Base-by-base conservation (phyloP, 2,888 invertebrate genomes). In the Synergus japonicus region DNA sequence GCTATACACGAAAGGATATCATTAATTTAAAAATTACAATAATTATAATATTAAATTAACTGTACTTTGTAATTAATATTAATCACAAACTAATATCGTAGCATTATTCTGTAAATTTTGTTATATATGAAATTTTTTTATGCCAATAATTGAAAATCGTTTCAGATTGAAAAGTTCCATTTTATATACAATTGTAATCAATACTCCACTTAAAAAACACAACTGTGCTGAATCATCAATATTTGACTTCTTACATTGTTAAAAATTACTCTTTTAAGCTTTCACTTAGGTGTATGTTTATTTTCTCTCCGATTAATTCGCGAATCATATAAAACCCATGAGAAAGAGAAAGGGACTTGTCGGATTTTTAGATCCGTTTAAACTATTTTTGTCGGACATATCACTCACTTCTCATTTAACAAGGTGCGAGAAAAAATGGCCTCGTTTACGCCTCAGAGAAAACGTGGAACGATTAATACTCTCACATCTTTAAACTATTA, bases 361-460 rank as follows among this genome's bases (percentile, higher is more conserved):
- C 18, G 13, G 44, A 69, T 69, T 69, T 69, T 69, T 29, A 69
- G 49, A 69, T 69, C 37, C 49, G 69, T 69, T 49, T n/a, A 37
- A 49, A 49, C 37, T 69, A 69, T 69, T 69, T 69, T 69, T 69
- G 15, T 29, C n/a, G 49, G 49, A 69, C 66, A 66, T 66, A 66
- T 66, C 66, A 18, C 66, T 66, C 66, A 18, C 66, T 66, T 37
- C 49, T 69, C 49, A 37, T 54, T 69, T 69, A 69, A 69, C 49
- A 69, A 69, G 69, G 29, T 46, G 15, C 9, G 49, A 54, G 22
- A 69, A 69, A 69, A 69, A 69, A n/a, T 69, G 49, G 15, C 69
- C 69, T 69, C 29, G 49, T 69, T 69, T 69, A 49, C n/a, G 37
- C 69, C 49, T 69, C 69, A 69, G 69, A 69, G 29, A 49, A 69